These are phyloP conservation scores for Eristalinus aeneus DNA, from an alignment of 2,888 invertebrate species.

Conservation along the genomic window DNA sequence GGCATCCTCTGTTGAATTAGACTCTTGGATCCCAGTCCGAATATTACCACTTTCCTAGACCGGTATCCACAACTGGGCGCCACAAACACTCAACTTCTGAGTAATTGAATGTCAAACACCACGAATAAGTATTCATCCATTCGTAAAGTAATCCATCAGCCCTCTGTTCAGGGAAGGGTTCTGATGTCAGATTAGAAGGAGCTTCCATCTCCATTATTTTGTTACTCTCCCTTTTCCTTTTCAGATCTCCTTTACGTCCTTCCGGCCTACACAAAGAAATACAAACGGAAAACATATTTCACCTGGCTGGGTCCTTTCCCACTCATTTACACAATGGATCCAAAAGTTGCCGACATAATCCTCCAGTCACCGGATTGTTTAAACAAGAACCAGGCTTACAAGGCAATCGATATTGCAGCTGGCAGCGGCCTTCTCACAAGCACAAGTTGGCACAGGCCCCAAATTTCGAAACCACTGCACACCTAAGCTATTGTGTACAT, in stretches of 20 bases:
- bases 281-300: conserved; percentile 7
- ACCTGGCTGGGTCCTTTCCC: conserved; percentile 29
- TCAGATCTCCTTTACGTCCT: conserved; percentile 21
- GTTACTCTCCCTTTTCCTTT: not conserved
- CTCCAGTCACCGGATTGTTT: conserved; percentile 19
- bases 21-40: too few relatives aligned
- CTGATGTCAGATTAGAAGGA: too few relatives aligned
- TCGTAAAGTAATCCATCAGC: too few relatives aligned
- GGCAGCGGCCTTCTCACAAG: conserved; percentile 73
- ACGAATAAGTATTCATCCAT: too few relatives aligned
- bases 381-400: conserved; percentile 11
- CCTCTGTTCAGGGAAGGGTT: too few relatives aligned
- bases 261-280: not conserved
- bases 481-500: not conserved
- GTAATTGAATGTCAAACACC: too few relatives aligned
- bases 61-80: too few relatives aligned
- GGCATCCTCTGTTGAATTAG: too few relatives aligned
- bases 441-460: conserved; percentile 74
- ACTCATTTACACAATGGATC: conserved; percentile 28
- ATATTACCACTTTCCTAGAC: too few relatives aligned
- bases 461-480: conserved; percentile 72
- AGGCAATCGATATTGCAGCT: not conserved
- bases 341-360: conserved; percentile 26
- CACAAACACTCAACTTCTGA: too few relatives aligned
- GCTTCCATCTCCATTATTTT: not conserved